Evolutionary conservation across 2,888 invertebrate species (phyloP).

Genomic region (Tholera decimalis): DNA sequence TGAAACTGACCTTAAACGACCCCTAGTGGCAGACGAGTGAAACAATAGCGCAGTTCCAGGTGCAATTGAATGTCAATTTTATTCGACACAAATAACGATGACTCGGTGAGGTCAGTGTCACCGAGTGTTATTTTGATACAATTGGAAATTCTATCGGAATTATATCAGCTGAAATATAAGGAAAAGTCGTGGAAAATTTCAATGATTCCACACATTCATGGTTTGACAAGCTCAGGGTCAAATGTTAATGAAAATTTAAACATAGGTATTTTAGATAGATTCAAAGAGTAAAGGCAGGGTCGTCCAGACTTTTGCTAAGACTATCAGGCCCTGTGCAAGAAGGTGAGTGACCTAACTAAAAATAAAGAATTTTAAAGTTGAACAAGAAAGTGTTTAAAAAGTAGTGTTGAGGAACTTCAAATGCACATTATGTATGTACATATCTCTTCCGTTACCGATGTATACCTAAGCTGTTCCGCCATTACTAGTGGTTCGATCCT

Average conservation of each 20-base stretch:
- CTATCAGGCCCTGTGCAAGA: too few relatives aligned
- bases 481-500: too few relatives aligned
- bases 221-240: too few relatives aligned
- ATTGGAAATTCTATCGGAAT: constrained; percentile 5
- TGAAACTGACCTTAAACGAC: constrained; percentile 55
- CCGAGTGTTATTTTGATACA: constrained; percentile 15
- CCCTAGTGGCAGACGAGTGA: constrained; percentile 38
- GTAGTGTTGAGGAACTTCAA: too few relatives aligned
- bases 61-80: constrained; percentile 55
- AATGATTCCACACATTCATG: neutral
- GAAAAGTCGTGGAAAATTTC: neutral
- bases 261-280: neutral
- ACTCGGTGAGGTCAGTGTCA: constrained; percentile 66
- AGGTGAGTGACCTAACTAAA: too few relatives aligned
- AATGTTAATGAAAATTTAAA: neutral
- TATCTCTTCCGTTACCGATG: too few relatives aligned
- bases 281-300: too few relatives aligned
- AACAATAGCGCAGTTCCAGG: constrained; percentile 65
- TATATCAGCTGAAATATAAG: constrained; percentile 3
- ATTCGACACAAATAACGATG: constrained; percentile 50
- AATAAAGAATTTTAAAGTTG: too few relatives aligned
- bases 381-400: too few relatives aligned
- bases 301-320: too few relatives aligned
- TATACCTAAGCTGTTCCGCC: too few relatives aligned
- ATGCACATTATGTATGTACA: too few relatives aligned